These are phyloP conservation scores for Dallia pectoralis DNA, from an alignment of 2,797 vertebrate genomes.

Conservation along the genomic window DNA sequence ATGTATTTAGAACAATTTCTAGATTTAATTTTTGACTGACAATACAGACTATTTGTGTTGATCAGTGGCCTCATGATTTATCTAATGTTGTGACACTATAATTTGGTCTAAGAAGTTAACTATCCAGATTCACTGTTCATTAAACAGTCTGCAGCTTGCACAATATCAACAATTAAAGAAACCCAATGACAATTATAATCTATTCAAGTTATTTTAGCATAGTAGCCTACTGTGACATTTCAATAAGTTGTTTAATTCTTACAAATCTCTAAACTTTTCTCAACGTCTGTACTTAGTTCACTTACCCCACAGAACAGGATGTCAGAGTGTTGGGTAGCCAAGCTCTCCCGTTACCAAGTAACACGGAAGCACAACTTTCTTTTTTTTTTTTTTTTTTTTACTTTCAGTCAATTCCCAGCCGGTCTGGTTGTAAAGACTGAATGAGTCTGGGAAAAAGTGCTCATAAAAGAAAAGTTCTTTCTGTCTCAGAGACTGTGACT, in stretches of 20 bases:
- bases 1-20: too few species aligned
- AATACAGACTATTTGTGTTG: too few species aligned
- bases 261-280: not conserved
- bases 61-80: too few species aligned
- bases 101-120: too few species aligned
- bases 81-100: too few species aligned
- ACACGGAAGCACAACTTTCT: slow-evolving; percentile 31
- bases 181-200: not conserved
- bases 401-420: not conserved
- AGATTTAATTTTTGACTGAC: too few species aligned
- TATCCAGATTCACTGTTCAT: too few species aligned
- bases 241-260: too few species aligned
- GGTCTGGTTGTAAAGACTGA: not conserved
- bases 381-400: not conserved
- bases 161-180: not conserved
- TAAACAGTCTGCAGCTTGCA: not conserved
- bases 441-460: not conserved
- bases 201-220: not conserved
- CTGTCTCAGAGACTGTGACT: not conserved
- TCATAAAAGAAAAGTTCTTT: not conserved
- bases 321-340: slow-evolving; percentile 28
- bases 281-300: not conserved
- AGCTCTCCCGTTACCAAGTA: slow-evolving; percentile 58
- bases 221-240: too few species aligned
- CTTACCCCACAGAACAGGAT: slow-evolving; percentile 18